These are phyloP conservation scores for Mellilla xanthometata DNA, from an alignment of 2,888 invertebrate genomes.

Conservation along the genomic window DNA sequence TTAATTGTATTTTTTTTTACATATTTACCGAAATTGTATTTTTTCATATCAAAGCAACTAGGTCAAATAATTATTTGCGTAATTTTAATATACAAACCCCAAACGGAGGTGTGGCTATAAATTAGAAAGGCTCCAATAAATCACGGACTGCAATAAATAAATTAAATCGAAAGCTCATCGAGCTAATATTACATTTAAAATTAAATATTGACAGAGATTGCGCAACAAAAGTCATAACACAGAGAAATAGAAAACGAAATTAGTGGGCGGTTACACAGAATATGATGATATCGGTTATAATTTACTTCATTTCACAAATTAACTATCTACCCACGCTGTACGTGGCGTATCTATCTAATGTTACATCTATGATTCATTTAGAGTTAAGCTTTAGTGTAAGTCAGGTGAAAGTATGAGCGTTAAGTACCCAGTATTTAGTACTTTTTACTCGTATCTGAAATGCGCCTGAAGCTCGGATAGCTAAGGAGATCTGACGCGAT, in stretches of 20 bases:
- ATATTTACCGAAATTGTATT: no score
- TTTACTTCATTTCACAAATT: constrained; percentile 31
- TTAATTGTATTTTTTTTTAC: no score
- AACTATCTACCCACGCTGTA: constrained; percentile 30
- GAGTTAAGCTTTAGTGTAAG: constrained; percentile 13
- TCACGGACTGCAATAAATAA: constrained; percentile 7
- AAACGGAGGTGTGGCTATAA: no score
- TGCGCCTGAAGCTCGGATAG: no score
- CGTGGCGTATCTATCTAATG: constrained; percentile 16
- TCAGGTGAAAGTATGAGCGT: constrained; percentile 13
- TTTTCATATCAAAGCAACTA: no score
- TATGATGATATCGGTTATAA: constrained; percentile 27
- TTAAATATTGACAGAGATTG: constrained; percentile 16
- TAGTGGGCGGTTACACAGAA: constrained; percentile 23
- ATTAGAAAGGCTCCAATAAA: constrained; percentile 4
- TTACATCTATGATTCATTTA: constrained; percentile 26
- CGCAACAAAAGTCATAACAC: constrained; percentile 15
- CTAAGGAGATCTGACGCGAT: no score
- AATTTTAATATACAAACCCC: no score
- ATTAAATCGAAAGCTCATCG: constrained; percentile 13
- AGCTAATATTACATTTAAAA: constrained; percentile 10
- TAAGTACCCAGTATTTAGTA: no score
- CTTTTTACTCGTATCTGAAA: no score
- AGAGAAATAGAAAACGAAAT: constrained; percentile 13
- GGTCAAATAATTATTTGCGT: no score